Percentiles rank a stretch among this genome's conserved stretches.
Conservation (phyloP, 2,888 invertebrate species). For the Erebia palarica region DNA sequence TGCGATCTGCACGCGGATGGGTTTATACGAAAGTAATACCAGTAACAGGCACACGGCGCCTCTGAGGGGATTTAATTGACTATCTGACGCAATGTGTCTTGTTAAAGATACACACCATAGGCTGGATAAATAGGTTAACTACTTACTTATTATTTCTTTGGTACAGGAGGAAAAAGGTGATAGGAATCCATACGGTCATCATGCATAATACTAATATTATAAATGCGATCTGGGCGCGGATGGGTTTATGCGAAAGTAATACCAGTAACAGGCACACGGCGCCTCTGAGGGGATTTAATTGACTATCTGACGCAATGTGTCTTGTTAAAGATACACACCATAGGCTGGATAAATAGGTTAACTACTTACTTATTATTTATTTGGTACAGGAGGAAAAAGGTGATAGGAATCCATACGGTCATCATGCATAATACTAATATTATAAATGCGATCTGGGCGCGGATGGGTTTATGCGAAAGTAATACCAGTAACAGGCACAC, state of each 20-base stretch:
- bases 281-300: slow-evolving; percentile 14
- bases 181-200: no score
- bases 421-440: no score
- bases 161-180: no score
- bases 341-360: no score
- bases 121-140: no score
- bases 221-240: slow-evolving; percentile 49
- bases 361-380: no score
- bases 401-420: no score
- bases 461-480: slow-evolving; percentile 41
- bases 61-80: slow-evolving; percentile 15
- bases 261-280: neutral
- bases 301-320: slow-evolving; percentile 15
- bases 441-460: slow-evolving; percentile 49
- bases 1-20: slow-evolving; percentile 41
- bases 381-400: no score
- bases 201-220: no score
- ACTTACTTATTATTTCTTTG: no score
- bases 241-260: slow-evolving; percentile 38
- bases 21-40: slow-evolving; percentile 35
- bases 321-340: neutral
- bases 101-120: no score
- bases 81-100: slow-evolving; percentile 13
- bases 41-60: neutral
- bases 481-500: neutral